A percentile compares a stretch with the other conserved stretches of the same genome.
Conservation (phyloP, 2,113 vertebrate species). For the Sylvilagus bachmani region DNA sequence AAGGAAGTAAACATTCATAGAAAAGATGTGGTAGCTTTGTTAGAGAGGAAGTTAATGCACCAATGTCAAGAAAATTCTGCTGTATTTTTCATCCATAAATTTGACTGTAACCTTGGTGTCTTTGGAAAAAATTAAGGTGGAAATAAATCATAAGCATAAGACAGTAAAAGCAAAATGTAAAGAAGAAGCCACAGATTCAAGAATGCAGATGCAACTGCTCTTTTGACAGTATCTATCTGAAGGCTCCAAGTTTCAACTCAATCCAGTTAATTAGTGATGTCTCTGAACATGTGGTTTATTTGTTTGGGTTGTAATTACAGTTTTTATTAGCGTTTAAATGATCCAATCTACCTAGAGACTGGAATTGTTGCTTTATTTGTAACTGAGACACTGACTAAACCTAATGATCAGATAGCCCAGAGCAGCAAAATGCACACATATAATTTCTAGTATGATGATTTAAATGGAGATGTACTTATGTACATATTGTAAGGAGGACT, state of each 20-base stretch:
- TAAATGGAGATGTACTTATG: neutral
- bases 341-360: neutral
- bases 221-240: neutral
- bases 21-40: neutral
- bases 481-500: neutral
- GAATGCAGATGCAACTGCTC: neutral
- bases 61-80: neutral
- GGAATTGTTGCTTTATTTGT: neutral
- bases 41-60: neutral
- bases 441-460: slow-evolving; percentile 1
- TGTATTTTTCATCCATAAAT: neutral
- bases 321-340: neutral
- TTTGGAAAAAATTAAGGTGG: neutral
- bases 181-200: neutral
- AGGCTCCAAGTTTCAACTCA: neutral
- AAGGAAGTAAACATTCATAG: neutral
- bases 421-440: neutral
- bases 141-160: slow-evolving; percentile 28
- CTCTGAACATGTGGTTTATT: neutral
- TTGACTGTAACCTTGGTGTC: neutral
- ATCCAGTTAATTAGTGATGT: neutral
- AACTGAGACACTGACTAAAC: neutral
- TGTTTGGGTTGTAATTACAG: neutral
- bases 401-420: neutral
- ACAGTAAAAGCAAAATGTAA: neutral